Base-by-base conservation (phyloP, 1,140 invertebrate species). In the Dendroctonus ponderosae region DNA sequence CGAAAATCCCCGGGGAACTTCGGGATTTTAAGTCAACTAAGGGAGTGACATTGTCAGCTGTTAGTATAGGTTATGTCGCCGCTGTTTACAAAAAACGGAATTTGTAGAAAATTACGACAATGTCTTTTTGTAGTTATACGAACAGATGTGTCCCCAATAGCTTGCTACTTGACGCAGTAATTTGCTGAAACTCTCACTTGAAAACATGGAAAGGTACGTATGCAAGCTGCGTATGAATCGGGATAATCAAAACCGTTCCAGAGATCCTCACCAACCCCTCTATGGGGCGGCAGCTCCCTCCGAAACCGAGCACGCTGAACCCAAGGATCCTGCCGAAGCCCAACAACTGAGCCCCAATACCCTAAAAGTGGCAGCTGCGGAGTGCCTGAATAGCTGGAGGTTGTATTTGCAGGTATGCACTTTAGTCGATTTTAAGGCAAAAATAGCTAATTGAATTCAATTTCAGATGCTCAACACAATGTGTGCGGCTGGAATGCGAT, bases 381-480 rank as follows among this genome's bases (percentile, higher is more conserved):
- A 87, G 71, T 86, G 85, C 75, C 80, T 87, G 49, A 82, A 83
- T 61, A 84, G 83, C 73, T 87, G 86, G 86, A 80, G 86, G 7
- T 80, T 80, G 69, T 87, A 87, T 80, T 79, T 86, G 66, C 84
- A 86, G 79, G 85, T 86, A 67, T 26, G 12, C n/a, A 52, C 9
- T 57, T 26, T 12, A 53, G 12, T 58, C 12, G 49, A 48, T 62
- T 3, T 57, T 38, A 15, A 62, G n/a, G n/a, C 37, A 54, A 62
- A 50, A 54, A 7, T 63, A 63, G n/a, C 26, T 56, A 12, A 43
- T 59, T 43, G 9, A 54, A 67, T 12, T 7, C 38, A 12, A 14
- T 41, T 71, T 69, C 26, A 86, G 85, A 85, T 84, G 78, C 77
- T 86, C 62, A 85, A 85, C 71, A 85, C 80, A 62, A 76, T 86